Percentiles rank a stretch among this genome's conserved stretches.
phyloP scores from a whole-genome alignment of 2,113 vertebrate genomes.

The Neoarius graeffei region DNA sequence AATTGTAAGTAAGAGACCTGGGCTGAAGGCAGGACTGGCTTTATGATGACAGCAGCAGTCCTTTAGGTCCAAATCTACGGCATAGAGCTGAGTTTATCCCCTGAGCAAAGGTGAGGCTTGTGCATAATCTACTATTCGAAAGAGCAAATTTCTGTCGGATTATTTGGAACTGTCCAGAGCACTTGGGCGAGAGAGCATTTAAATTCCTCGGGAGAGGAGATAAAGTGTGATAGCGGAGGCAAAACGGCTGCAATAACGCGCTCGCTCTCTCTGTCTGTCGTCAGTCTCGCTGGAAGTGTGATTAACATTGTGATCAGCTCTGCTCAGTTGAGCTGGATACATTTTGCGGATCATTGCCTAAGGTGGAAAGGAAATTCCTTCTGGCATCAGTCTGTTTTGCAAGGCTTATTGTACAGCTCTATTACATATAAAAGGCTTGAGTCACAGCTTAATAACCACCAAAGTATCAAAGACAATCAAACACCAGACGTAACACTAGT shows the following conservation, averaged over 20 bases:
- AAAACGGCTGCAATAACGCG: neutral
- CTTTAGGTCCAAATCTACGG: too few relatives aligned
- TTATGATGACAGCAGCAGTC: too few relatives aligned
- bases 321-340: conserved; percentile 21
- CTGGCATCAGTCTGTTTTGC: neutral
- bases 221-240: neutral
- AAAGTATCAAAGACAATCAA: neutral
- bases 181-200: neutral
- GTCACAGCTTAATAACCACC: neutral
- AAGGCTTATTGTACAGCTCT: neutral
- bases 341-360: conserved; percentile 36
- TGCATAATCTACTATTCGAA: neutral
- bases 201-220: neutral
- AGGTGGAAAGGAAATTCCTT: conserved; percentile 1
- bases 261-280: neutral
- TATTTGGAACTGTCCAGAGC: neutral
- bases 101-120: too few relatives aligned
- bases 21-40: too few relatives aligned
- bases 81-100: too few relatives aligned
- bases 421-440: neutral
- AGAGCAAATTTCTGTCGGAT: neutral
- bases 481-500: neutral
- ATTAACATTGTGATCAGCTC: conserved; percentile 16
- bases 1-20: too few relatives aligned
- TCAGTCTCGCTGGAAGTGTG: neutral